Percentiles rank a stretch among this genome's conserved stretches.
Conservation (phyloP, 1,140 invertebrate species). For the Vanessa tameamea region DNA sequence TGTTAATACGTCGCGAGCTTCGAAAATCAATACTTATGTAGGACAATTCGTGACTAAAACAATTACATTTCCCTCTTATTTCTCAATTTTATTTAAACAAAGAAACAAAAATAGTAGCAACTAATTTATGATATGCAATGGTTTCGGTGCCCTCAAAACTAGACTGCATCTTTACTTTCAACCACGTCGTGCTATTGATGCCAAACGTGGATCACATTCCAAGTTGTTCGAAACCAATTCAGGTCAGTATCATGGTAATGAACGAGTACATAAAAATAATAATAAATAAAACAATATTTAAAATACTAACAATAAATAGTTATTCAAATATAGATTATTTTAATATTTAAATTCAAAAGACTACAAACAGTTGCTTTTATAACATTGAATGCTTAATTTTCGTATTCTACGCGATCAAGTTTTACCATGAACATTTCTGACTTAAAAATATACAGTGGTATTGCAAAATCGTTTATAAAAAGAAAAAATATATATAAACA, state of each 20-base stretch:
- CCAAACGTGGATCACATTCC: slow-evolving; percentile 5
- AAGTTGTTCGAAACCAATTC: neutral
- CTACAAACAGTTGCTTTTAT: too few species aligned
- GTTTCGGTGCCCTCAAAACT: neutral
- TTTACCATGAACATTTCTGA: too few species aligned
- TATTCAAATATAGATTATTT: too few species aligned
- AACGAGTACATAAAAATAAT: neutral
- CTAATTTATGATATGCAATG: neutral
- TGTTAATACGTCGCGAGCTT: neutral
- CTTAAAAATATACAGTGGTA: too few species aligned
- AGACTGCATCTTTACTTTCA: slow-evolving; percentile 6
- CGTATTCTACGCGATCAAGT: too few species aligned
- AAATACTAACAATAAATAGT: neutral
- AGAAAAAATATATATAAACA: too few species aligned
- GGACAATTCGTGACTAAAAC: neutral
- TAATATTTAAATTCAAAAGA: too few species aligned
- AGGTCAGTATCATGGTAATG: neutral
- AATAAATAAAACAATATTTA: neutral
- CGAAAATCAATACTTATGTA: slow-evolving; percentile 10
- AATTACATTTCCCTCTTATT: neutral
- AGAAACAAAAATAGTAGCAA: neutral
- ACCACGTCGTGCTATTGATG: neutral
- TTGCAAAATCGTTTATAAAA: too few species aligned
- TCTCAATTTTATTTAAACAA: neutral
- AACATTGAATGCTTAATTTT: too few species aligned